Conservation (phyloP, 1,140 invertebrate genomes). For the Brachionus manjavacas region DNA sequence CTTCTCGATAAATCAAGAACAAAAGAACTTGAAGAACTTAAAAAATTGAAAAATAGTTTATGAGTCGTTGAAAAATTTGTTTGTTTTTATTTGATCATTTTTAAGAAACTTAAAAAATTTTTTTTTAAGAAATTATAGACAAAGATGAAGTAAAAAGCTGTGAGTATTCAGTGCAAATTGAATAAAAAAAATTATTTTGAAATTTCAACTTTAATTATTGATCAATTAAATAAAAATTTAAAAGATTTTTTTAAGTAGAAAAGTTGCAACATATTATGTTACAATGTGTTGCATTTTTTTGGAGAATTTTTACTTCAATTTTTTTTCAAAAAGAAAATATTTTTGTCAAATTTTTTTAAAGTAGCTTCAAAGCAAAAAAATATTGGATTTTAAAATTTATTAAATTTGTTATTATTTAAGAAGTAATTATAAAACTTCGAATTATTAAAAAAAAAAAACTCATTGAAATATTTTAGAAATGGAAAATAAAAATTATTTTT, state of each 20-base stretch:
- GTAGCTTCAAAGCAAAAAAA: background rate
- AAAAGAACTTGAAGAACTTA: slow-evolving; percentile 25
- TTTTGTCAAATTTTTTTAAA: too few species aligned
- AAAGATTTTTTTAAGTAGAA: background rate
- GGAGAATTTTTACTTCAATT: too few species aligned
- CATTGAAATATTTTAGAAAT: background rate
- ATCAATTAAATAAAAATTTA: too few species aligned
- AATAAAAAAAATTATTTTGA: background rate
- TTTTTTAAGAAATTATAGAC: too few species aligned
- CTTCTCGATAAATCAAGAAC: background rate
- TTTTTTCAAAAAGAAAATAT: too few species aligned
- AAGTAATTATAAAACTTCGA: background rate
- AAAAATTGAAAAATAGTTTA: slow-evolving; percentile 13
- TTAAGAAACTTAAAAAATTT: too few species aligned
- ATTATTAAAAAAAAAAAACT: background rate
- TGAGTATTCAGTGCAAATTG: too few species aligned
- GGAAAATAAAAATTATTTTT: background rate
- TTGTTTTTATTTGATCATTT: background rate
- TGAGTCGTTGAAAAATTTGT: background rate
- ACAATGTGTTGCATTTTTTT: too few species aligned
- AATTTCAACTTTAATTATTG: too few species aligned
- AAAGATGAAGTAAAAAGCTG: too few species aligned
- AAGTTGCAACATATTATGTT: too few species aligned
- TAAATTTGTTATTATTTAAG: background rate
- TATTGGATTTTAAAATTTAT: background rate